phyloP scores from a whole-genome alignment of 2,113 vertebrate genomes.

The Cottus gobio region DNA sequence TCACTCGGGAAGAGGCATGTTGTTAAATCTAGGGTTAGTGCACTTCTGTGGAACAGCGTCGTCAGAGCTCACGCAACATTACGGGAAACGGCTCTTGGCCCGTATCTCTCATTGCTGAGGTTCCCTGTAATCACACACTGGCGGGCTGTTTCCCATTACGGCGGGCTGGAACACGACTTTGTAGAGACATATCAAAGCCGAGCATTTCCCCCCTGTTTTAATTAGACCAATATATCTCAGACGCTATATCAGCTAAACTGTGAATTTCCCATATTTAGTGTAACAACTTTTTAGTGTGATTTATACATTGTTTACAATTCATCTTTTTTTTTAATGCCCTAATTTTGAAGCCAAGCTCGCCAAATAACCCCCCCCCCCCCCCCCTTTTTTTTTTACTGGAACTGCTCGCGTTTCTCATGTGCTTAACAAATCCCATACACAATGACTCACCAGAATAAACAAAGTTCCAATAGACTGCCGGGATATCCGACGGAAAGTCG shows the following conservation, averaged over 20 bases:
- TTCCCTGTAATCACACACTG: constrained; percentile 70
- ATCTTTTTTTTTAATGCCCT: too few species aligned
- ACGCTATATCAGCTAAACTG: background rate
- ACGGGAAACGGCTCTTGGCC: constrained; percentile 69
- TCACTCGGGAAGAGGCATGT: constrained; percentile 58
- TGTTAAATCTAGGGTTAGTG: constrained; percentile 28
- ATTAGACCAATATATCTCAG: constrained; percentile 7
- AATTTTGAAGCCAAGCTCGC: too few species aligned
- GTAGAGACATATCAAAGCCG: constrained; percentile 60
- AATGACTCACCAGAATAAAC: constrained; percentile 78
- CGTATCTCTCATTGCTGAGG: constrained; percentile 35
- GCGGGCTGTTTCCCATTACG: constrained; percentile 65
- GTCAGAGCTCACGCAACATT: constrained; percentile 56
- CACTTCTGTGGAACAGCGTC: constrained; percentile 53
- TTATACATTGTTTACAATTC: too few species aligned
- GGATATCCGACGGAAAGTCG: constrained; percentile 79
- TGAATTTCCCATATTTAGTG: background rate
- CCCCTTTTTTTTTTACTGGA: constrained; percentile 77
- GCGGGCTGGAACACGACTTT: constrained; percentile 61
- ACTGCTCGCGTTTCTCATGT: constrained; percentile 71
- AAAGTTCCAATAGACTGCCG: constrained; percentile 67
- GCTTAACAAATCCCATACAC: constrained; percentile 73
- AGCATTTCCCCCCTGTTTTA: constrained; percentile 42
- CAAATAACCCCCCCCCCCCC: constrained; percentile 26
- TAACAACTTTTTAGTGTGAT: too few species aligned